phyloP scores from a whole-genome alignment of 2,797 vertebrate genomes.

The Notamacropus eugenii region DNA sequence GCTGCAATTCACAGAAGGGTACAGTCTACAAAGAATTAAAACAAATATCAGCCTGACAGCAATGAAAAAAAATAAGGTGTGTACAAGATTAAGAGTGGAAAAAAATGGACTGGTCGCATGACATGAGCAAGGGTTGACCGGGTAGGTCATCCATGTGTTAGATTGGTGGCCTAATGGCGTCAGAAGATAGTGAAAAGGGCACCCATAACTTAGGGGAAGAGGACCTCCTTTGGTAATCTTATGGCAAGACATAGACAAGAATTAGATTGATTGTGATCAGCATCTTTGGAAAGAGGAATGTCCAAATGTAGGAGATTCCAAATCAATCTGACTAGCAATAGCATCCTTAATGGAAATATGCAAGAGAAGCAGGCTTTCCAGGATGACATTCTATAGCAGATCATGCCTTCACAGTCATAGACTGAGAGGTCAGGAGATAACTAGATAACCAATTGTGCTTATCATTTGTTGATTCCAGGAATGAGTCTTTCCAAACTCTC shows the following conservation, averaged over 20 bases:
- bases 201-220: not conserved
- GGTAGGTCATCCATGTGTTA: not conserved
- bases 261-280: not conserved
- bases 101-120: not conserved
- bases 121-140: not conserved
- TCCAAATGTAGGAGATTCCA: not conserved
- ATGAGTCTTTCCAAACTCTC: not conserved
- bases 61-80: not conserved
- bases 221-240: not conserved
- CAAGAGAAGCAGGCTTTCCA: not conserved
- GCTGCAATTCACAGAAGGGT: not conserved
- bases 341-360: not conserved
- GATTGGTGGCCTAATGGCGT: not conserved
- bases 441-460: not conserved
- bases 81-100: not conserved
- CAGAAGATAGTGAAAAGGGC: not conserved
- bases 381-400: not conserved
- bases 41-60: not conserved
- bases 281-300: not conserved
- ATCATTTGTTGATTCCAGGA: not conserved
- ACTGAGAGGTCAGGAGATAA: not conserved
- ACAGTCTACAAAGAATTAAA: not conserved
- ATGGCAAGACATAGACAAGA: not conserved
- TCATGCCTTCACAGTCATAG: not conserved
- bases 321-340: not conserved